Conservation (phyloP, 2,888 invertebrate species). For the Megaustenia siamemsis region DNA sequence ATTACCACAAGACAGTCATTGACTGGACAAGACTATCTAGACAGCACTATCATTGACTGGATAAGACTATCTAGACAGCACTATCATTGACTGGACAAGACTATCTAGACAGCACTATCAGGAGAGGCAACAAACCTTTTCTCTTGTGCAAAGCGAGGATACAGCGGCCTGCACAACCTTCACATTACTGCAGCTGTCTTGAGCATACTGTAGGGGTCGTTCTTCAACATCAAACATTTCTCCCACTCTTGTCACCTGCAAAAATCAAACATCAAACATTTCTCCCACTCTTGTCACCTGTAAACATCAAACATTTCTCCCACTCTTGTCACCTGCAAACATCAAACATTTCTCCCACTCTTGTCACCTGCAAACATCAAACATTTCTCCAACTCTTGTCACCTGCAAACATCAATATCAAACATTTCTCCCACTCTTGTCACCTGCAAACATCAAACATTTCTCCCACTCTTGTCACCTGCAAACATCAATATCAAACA, state of each 20-base stretch:
- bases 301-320: background rate
- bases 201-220: constrained; percentile 81
- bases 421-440: background rate
- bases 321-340: background rate
- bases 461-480: background rate
- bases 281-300: background rate
- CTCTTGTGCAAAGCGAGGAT: constrained; percentile 73
- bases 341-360: constrained; percentile 82
- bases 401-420: background rate
- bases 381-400: background rate
- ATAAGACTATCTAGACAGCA: too few species aligned
- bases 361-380: constrained; percentile 4
- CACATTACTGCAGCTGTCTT: constrained; percentile 83
- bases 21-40: too few species aligned
- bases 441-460: background rate
- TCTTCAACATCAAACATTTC: constrained; percentile 88
- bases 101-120: background rate
- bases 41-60: too few species aligned
- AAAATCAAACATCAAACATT: background rate
- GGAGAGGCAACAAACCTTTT: constrained; percentile 77
- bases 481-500: constrained; percentile 85
- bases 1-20: too few species aligned
- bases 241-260: constrained; percentile 22
- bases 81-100: background rate
- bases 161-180: constrained; percentile 83